These are phyloP conservation scores for Megamerina dolium DNA, from an alignment of 2,888 invertebrate genomes.

Conservation along the genomic window DNA sequence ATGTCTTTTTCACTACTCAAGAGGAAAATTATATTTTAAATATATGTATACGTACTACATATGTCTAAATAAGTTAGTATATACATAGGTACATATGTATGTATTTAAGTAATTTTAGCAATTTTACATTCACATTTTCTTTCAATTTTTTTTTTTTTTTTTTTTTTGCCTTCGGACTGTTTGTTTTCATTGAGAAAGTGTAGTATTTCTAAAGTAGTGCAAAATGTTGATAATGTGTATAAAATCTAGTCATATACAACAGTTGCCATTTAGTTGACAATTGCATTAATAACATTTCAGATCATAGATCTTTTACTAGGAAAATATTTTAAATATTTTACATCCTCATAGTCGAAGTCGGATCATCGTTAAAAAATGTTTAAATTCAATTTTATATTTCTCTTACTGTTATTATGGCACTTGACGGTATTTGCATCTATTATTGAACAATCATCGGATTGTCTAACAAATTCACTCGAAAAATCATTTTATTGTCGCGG, in stretches of 20 bases:
- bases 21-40: constrained; percentile 36
- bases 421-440: neutral
- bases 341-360: neutral
- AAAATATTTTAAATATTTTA: neutral
- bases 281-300: neutral
- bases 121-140: too few species aligned
- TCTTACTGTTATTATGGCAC: too few species aligned
- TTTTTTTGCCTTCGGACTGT: constrained; percentile 16
- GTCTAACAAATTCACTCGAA: constrained; percentile 33
- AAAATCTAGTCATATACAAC: constrained; percentile 12
- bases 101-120: too few species aligned
- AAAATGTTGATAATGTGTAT: constrained; percentile 4
- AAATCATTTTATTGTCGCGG: constrained; percentile 52
- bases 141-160: constrained; percentile 1
- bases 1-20: constrained; percentile 31
- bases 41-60: neutral
- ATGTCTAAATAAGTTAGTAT: too few species aligned
- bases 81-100: too few species aligned
- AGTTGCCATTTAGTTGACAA: constrained; percentile 12
- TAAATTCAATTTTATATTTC: too few species aligned
- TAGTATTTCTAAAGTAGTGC: neutral
- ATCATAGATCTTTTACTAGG: neutral
- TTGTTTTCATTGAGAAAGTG: constrained; percentile 6
- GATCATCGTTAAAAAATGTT: too few species aligned
- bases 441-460: constrained; percentile 8